These are phyloP conservation scores for Pogonognathellus flavescens DNA, from an alignment of 1,140 invertebrate genomes.

Conservation along the genomic window DNA sequence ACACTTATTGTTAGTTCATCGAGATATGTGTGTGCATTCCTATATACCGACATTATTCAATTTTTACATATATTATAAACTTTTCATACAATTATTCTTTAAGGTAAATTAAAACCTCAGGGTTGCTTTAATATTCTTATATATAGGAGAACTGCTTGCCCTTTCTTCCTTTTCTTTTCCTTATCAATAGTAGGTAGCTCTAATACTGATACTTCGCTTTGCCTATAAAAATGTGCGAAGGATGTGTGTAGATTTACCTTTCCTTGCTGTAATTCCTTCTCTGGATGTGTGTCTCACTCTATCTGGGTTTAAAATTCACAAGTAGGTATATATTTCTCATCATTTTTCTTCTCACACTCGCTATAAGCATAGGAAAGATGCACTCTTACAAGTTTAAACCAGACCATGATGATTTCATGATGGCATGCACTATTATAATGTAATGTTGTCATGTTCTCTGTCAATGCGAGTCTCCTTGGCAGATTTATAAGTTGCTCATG, in stretches of 20 bases:
- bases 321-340: no score
- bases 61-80: no score
- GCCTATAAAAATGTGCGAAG: neutral
- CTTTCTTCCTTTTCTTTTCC: constrained; percentile 24
- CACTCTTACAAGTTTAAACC: neutral
- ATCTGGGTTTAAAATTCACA: no score
- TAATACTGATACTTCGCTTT: neutral
- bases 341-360: no score
- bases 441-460: no score
- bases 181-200: constrained; percentile 24
- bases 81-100: neutral
- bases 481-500: neutral
- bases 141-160: constrained; percentile 1
- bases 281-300: no score
- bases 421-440: neutral
- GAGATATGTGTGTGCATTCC: no score
- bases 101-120: neutral
- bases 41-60: no score
- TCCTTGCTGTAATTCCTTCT: neutral
- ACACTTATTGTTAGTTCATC: neutral
- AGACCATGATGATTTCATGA: neutral
- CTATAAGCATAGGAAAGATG: no score
- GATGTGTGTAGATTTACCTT: neutral
- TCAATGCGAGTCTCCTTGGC: no score
- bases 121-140: neutral